Evolutionary conservation across 1,140 invertebrate species (phyloP).

Genomic region (Batillaria attramentaria): DNA sequence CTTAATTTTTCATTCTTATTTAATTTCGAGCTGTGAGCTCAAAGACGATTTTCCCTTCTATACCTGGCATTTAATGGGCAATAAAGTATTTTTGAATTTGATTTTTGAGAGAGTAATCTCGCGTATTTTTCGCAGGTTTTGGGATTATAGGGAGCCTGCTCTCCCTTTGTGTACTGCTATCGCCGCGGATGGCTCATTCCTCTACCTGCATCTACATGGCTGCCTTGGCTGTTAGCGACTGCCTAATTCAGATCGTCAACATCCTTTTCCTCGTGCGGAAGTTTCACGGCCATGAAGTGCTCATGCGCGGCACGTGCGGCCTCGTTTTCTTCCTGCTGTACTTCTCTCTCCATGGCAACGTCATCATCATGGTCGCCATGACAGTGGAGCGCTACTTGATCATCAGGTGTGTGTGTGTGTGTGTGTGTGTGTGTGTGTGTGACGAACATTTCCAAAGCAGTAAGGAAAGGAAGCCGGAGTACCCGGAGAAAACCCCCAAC

Average conservation of each 20-base stretch:
- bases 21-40: too few relatives aligned
- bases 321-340: conserved; percentile 34
- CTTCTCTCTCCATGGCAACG: conserved; percentile 38
- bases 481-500: too few relatives aligned
- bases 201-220: conserved; percentile 23
- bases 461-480: too few relatives aligned
- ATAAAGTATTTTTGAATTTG: too few relatives aligned
- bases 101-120: too few relatives aligned
- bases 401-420: conserved; percentile 15
- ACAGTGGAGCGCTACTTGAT: conserved; percentile 38
- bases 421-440: too few relatives aligned
- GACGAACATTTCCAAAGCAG: too few relatives aligned
- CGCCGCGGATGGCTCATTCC: conserved; percentile 7
- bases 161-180: conserved; percentile 45
- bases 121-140: conserved; percentile 47
- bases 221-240: conserved; percentile 3
- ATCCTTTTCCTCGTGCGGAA: conserved; percentile 20
- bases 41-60: too few relatives aligned
- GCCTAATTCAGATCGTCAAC: neutral
- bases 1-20: too few relatives aligned
- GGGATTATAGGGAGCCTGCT: conserved; percentile 54
- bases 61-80: too few relatives aligned
- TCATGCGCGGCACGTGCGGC: conserved; percentile 18
- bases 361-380: conserved; percentile 34
- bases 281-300: conserved; percentile 25